Base-by-base conservation (phyloP, 2,113 vertebrate species). In the Boleophthalmus pectinirostris region DNA sequence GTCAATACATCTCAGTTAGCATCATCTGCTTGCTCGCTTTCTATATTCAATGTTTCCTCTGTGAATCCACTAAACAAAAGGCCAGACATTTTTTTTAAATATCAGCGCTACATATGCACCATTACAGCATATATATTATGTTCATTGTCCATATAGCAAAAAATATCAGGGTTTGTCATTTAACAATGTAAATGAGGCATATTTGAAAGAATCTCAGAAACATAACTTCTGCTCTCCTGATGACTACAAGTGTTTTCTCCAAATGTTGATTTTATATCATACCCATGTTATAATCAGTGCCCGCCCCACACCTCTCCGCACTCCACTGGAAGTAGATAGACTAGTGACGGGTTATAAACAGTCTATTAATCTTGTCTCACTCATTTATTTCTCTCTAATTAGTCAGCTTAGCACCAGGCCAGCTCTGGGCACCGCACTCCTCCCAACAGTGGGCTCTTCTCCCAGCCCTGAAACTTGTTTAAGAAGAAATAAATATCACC, bases 401-500 rank as follows among this genome's bases (percentile, higher is more conserved):
- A 91, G 85, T 84, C 79, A 86, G 80, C 56, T 82, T 85, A 80
- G 88, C 88, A 87, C 83, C 88, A 84, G 85, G 83, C 67, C 84
- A 77, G 70, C 86, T 80, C 79, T 77, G 74, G 79, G 72, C 77
- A 81, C 77, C 70, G 47, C 29, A 72, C 79, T 80, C 71, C 79
- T 81, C 74, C 73, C 72, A 81, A 54, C 47, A 77, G 67, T 75
- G 82, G 80, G 77, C 71, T 49, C 65, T n/a, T 84, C 69, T 77
- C 82, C 84, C 83, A 85, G 81, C 82, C 80, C 83, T 83, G 85
- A 77, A 66, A 80, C 61, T 75, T 82, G 80, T 88, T 91, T 85
- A 81, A 89, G 82, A 74, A 92, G 90, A 94, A 92, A 92, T 92
- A 93, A 94, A 92, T 93, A 93, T 77, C 82, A 90, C 68, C 90